phyloP scores from a whole-genome alignment of 2,888 invertebrate species.

The Callyntrura sp. region DNA sequence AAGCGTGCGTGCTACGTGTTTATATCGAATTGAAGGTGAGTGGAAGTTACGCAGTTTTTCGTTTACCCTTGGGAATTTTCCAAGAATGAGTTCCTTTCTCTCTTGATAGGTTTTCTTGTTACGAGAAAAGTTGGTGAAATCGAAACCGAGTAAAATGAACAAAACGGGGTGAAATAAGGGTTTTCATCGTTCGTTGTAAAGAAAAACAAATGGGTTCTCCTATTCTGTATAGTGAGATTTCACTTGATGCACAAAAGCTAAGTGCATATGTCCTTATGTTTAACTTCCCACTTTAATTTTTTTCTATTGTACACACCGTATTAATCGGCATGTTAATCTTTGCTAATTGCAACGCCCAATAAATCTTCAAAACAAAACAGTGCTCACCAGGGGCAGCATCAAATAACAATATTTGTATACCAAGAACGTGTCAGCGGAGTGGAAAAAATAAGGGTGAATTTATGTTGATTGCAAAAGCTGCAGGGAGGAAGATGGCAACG shows the following conservation, averaged over 20 bases:
- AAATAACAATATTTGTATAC: background rate
- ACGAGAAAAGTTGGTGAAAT: conserved; percentile 3
- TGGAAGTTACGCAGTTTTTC: conserved; percentile 18
- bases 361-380: conserved; percentile 14
- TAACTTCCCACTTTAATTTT: background rate
- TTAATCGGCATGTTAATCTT: conserved; percentile 3
- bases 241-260: too few relatives aligned
- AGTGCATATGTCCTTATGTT: background rate
- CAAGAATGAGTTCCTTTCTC: background rate
- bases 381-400: too few relatives aligned
- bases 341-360: conserved; percentile 26
- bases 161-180: background rate
- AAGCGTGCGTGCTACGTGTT: too few relatives aligned
- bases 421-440: background rate
- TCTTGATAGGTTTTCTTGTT: conserved; percentile 7
- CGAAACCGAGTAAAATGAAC: background rate
- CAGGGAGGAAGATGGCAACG: conserved; percentile 30
- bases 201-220: too few relatives aligned
- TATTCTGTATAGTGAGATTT: too few relatives aligned
- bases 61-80: conserved; percentile 32
- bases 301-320: background rate
- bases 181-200: background rate
- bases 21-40: background rate
- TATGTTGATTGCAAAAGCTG: conserved; percentile 47
- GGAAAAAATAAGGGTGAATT: conserved; percentile 2